phyloP scores from a whole-genome alignment of 2,113 vertebrate genomes.

The Colius striatus region DNA sequence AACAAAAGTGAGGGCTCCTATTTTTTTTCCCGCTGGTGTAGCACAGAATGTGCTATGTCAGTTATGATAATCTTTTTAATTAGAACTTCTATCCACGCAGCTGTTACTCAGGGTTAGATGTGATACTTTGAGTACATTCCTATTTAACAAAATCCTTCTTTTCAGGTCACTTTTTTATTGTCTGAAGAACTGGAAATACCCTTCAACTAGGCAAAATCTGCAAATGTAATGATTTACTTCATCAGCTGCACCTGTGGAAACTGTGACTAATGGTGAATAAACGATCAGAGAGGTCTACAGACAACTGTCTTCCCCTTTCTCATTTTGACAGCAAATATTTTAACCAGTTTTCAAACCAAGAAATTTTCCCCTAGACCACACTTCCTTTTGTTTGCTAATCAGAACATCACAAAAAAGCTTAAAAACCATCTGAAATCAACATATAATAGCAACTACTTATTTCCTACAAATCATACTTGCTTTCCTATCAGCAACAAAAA shows the following conservation, averaged over 20 bases:
- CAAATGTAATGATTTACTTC: not conserved
- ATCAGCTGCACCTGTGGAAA: not conserved
- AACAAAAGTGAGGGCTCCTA: not conserved
- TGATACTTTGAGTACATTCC: not conserved
- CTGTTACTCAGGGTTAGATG: not conserved
- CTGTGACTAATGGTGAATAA: not conserved
- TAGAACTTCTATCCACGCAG: not conserved
- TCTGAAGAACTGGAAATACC: not conserved
- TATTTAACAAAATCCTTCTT: not conserved
- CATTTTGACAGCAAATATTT: not conserved
- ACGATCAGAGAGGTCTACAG: not conserved
- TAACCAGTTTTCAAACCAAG: not conserved
- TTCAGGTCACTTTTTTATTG: not conserved
- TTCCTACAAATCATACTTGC: not conserved
- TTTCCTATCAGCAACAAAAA: not conserved
- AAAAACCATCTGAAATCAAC: not conserved
- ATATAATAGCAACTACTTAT: not conserved
- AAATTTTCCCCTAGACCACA: not conserved
- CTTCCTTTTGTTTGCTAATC: not conserved
- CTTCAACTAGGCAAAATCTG: not conserved
- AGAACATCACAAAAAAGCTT: not conserved
- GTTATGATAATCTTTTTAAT: not conserved
- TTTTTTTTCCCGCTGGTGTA: not conserved
- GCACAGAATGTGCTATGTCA: not conserved
- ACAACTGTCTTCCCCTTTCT: accelerated